Percentiles rank a stretch among this genome's conserved stretches.
Conservation (phyloP, 2,888 invertebrate genomes). For the Ganaspis brasiliensis region DNA sequence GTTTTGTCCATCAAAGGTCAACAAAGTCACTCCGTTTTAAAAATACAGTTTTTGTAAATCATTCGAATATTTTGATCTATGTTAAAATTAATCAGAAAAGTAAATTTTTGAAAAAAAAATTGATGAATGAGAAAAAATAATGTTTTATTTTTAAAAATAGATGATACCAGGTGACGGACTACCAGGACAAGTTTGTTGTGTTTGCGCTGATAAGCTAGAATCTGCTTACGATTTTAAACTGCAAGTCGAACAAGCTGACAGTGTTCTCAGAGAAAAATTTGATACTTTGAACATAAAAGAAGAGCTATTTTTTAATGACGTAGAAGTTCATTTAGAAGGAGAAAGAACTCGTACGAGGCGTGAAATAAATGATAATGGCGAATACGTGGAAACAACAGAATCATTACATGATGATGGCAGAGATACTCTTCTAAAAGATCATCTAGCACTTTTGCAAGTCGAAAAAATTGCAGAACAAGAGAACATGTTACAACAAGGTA, state of each 20-base stretch:
- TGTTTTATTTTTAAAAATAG: conserved; percentile 53
- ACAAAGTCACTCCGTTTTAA: too few relatives aligned
- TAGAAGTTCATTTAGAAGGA: conserved; percentile 72
- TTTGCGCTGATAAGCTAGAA: conserved; percentile 76
- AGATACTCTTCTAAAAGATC: conserved; percentile 70
- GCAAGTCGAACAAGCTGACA: conserved; percentile 78
- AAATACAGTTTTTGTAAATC: too few relatives aligned
- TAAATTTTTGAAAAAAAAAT: neutral
- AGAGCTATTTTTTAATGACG: conserved; percentile 76
- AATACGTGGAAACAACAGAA: conserved; percentile 58
- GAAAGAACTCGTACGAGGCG: conserved; percentile 53
- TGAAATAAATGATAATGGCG: conserved; percentile 56
- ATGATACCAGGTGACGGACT: conserved; percentile 75
- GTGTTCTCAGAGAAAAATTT: conserved; percentile 71
- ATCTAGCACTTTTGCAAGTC: conserved; percentile 72
- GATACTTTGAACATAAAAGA: conserved; percentile 74
- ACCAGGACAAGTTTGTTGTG: conserved; percentile 74
- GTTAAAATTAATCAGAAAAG: neutral
- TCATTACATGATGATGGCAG: conserved; percentile 54
- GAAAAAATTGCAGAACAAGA: conserved; percentile 68
- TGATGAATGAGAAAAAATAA: neutral
- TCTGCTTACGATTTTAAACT: conserved; percentile 77
- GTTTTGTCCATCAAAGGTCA: too few relatives aligned
- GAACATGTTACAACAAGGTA: conserved; percentile 54
- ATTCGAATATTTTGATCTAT: too few relatives aligned